Conservation (phyloP, 1,140 invertebrate genomes). For the Bombus haemorrhoidalis region DNA sequence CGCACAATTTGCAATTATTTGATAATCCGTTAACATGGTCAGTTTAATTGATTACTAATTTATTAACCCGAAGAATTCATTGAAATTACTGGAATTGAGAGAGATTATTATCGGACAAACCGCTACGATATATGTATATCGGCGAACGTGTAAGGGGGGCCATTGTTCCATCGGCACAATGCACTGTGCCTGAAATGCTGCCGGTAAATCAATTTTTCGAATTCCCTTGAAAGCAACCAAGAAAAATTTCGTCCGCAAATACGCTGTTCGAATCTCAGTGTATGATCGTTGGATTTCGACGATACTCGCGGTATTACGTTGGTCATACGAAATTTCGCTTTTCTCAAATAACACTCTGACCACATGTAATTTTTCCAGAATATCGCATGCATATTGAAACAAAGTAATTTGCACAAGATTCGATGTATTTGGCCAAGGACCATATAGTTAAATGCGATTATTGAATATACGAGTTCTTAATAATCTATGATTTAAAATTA, state of each 20-base stretch:
- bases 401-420: too few species aligned
- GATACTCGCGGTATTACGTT: background rate
- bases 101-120: slow-evolving; percentile 34
- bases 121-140: background rate
- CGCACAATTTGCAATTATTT: slow-evolving; percentile 42
- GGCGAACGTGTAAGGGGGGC: background rate
- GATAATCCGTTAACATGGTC: slow-evolving; percentile 46
- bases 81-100: slow-evolving; percentile 36
- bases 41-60: slow-evolving; percentile 44
- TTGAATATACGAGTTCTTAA: too few species aligned
- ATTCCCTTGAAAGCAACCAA: too few species aligned
- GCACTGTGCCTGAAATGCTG: background rate
- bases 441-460: too few species aligned
- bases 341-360: too few species aligned
- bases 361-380: background rate
- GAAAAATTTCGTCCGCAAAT: background rate
- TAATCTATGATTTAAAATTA: too few species aligned
- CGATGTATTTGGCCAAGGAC: too few species aligned
- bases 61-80: slow-evolving; percentile 36
- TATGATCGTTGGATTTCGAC: background rate
- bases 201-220: slow-evolving; percentile 24
- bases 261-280: too few species aligned
- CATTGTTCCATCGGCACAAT: slow-evolving; percentile 26
- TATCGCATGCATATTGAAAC: too few species aligned
- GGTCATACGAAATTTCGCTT: background rate